Evolutionary conservation across 2,113 vertebrate species (phyloP), one percentile per base, ranked within the genome.

Genomic region (Mirza zaza): DNA sequence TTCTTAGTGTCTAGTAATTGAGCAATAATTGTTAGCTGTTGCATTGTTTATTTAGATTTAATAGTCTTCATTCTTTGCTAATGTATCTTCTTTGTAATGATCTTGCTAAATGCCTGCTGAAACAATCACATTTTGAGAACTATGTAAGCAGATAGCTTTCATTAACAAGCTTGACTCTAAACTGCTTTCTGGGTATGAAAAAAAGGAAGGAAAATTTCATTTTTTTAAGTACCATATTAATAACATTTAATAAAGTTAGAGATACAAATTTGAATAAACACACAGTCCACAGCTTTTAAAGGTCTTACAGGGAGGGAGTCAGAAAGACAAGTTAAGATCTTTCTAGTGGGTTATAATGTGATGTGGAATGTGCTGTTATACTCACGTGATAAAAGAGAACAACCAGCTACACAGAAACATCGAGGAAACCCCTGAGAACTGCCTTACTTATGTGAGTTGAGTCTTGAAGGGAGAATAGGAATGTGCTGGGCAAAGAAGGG

Each of bases 21-120:
- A 87, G 75, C 17, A 89, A 59, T 88, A 65, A 42, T 63, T 80
- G 29, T 63, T 86, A 32, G 65, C 32, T 63, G 8, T 23, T 70
- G 8, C 14, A 15, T 34, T 95, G n/a, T 93, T 90, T 95, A 59
- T 68, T 86, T 76, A 52, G 52, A 70, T 59, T 75, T 50, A 77
- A 63, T 71, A 21, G 71, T n/a, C 87, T 92, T 95, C 5, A 15
- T 42, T 77, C 81, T 89, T 84, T 94, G 77, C 34, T 92, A 45
- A 91, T 42, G 50, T 81, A 50, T 52, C 18, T 82, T 77, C 32
- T 92, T 85, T 81, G 63, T 92, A 75, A 88, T 87, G 42, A 87
- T 75, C 80, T 91, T 75, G n/a, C 65, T 80, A 61, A 92, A 68
- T 77, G 45, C 67, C 29, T 39, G 3, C 71, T n/a, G 39, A 80